Evolutionary conservation across 2,888 invertebrate genomes (phyloP).

Genomic region (Hypolimnas misippus): DNA sequence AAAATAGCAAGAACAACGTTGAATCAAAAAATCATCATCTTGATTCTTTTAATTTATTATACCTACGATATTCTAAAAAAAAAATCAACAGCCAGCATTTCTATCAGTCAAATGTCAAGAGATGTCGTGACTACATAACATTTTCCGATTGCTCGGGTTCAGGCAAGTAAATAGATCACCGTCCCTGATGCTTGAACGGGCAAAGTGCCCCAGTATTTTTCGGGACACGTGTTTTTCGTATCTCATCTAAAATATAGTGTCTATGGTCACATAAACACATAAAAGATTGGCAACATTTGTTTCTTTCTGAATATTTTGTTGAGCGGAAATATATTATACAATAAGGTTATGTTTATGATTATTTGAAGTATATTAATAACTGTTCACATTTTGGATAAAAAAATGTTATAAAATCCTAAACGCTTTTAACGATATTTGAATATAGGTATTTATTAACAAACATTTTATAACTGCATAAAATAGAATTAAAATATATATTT

Average conservation of each 20-base stretch:
- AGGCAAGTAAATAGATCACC: slow-evolving; percentile 34
- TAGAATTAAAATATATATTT: no score
- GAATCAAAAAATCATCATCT: no score
- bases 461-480: no score
- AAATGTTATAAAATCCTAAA: no score
- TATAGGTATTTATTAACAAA: no score
- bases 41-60: no score
- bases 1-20: no score
- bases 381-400: no score
- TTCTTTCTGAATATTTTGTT: background rate
- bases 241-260: slow-evolving; percentile 14
- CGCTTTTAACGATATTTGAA: no score
- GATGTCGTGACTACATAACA: slow-evolving; percentile 51
- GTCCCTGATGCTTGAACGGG: slow-evolving; percentile 28
- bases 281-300: background rate
- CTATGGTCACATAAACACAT: slow-evolving; percentile 11
- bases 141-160: slow-evolving; percentile 33
- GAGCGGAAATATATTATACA: background rate
- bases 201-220: slow-evolving; percentile 22
- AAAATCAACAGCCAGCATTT: slow-evolving; percentile 48
- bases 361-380: background rate
- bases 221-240: slow-evolving; percentile 16
- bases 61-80: no score
- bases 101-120: slow-evolving; percentile 73
- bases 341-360: background rate